Evolutionary conservation across 2,113 vertebrate genomes (phyloP).

Genomic region (Machaerirhynchus nigripectus): DNA sequence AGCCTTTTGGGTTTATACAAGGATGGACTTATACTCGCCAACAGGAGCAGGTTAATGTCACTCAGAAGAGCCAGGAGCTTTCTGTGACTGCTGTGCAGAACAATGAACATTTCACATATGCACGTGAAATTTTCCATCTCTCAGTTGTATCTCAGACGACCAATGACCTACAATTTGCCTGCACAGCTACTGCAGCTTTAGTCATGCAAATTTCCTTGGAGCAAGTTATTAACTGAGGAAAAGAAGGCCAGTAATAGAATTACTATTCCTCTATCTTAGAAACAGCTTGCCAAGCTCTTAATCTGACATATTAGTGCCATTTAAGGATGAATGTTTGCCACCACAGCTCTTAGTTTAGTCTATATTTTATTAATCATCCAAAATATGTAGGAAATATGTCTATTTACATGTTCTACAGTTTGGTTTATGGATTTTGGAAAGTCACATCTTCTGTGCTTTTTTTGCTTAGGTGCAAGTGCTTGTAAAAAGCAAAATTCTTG

Average conservation of each 20-base stretch:
- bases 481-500: conserved; percentile 46
- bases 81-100: not conserved
- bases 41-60: not conserved
- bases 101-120: not conserved
- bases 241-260: not conserved
- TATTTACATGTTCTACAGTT: not conserved
- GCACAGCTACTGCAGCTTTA: conserved; percentile 23
- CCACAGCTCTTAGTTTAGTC: conserved; percentile 21
- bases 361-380: conserved; percentile 43
- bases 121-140: not conserved
- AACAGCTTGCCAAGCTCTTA: conserved; percentile 19
- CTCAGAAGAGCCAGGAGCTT: not conserved
- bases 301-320: conserved; percentile 37
- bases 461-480: not conserved
- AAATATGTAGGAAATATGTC: conserved; percentile 58
- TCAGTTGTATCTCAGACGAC: not conserved
- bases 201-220: not conserved
- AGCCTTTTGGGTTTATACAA: not conserved
- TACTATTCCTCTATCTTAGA: not conserved
- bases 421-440: conserved; percentile 61
- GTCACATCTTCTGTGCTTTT: not conserved
- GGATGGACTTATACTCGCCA: rapidly evolving
- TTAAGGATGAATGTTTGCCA: conserved; percentile 60
- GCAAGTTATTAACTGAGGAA: not conserved
- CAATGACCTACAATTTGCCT: not conserved